Percentiles rank a stretch among this genome's conserved stretches.
These are phyloP conservation scores for Triops longicaudatus DNA, from an alignment of 1,140 invertebrate species.

Conservation along the genomic window DNA sequence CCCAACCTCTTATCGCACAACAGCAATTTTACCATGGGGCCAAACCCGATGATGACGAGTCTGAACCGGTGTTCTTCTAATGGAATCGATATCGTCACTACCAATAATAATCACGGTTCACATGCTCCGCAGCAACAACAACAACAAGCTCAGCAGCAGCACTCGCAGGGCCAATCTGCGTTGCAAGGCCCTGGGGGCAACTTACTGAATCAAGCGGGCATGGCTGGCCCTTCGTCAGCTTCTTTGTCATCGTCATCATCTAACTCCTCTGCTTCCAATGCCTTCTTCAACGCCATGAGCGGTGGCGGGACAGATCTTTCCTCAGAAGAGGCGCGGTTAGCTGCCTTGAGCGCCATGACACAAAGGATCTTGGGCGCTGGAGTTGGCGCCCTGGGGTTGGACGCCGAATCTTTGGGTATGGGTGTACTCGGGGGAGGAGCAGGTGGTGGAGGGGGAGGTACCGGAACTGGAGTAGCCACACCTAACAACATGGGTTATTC, in stretches of 20 bases:
- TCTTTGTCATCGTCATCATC: neutral
- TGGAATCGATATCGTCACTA: neutral
- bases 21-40: neutral
- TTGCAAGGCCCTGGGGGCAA: neutral
- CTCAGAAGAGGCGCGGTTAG: constrained; percentile 25
- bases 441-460: neutral
- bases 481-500: neutral
- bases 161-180: neutral
- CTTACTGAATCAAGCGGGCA: neutral
- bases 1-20: constrained; percentile 7
- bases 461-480: neutral
- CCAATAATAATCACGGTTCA: neutral
- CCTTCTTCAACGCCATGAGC: neutral
- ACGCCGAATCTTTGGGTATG: constrained; percentile 23
- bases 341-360: constrained; percentile 27
- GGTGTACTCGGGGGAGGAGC: constrained; percentile 7
- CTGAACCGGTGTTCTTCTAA: neutral
- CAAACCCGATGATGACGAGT: neutral
- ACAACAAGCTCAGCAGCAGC: neutral
- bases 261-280: neutral
- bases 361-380: constrained; percentile 22
- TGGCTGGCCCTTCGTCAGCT: neutral
- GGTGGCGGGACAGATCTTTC: constrained; percentile 1
- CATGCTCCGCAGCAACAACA: neutral
- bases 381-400: constrained; percentile 19